Evolutionary conservation across 2,797 vertebrate genomes (phyloP), one percentile per base, ranked within the genome.

Genomic region (Catharus ustulatus): DNA sequence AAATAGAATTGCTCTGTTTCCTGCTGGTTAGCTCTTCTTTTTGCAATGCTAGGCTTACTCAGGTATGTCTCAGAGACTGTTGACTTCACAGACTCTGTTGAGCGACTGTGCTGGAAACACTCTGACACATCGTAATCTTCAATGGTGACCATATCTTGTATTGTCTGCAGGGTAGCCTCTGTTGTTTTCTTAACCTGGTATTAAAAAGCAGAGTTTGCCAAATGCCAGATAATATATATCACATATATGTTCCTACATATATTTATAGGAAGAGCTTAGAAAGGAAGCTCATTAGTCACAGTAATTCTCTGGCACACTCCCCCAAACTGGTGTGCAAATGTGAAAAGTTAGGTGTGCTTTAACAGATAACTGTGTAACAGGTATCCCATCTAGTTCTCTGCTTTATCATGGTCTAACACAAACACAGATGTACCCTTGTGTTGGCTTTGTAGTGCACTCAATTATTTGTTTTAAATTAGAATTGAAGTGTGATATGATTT

Each of bases 1-100:
- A 99, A 99, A 97, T 99, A 99, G 97, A 99, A 99, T 91, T 99
- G 99, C 96, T 99, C 99, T 0, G 99, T 99, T 97, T 99, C 99
- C 97, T 99, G 99, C 97, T 99, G 99, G 98, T 99, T 99, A 67
- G 99, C 99, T 89, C 99, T 98, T 95, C 99, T 98, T 97, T 99
- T 99, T 82, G 99, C 99, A 15, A 99, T 99, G 98, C 99, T 99
- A 51, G 99, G 99, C 89, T 99, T 99, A 97, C 99, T 99, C 94
- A 99, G 97, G 97, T 99, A 99, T 5, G 99, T 99, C 97, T 99
- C 99, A 0, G 99, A 99, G 87, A 99, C 99, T 0, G 99, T 99
- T 69, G 99, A 99, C 96, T 99, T 99, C 87, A 99, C 99, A 1
- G 99, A 99, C 95, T 99, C 99, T 0, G 99, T 99, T 71, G 99